Evolutionary conservation across 2,888 invertebrate genomes (phyloP), one percentile per base, ranked within the genome.

Genomic region (Protonemura montana): DNA sequence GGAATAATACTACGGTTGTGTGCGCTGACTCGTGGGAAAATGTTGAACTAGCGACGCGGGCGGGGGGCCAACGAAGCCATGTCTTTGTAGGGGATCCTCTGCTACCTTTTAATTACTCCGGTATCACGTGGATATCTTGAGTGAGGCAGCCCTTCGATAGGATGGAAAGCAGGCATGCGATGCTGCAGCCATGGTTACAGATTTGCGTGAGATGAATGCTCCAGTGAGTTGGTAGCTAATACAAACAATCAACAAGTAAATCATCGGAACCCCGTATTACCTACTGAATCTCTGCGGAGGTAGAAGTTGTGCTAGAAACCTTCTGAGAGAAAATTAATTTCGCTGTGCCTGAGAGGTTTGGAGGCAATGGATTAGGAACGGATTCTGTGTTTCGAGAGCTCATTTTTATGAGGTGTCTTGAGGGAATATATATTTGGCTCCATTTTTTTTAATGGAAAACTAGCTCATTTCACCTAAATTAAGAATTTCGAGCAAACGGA

Each of bases 201-300:
- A 59, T 59, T 59, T 59, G 59, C 59, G 59, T 21, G 59, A 10
- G 21, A 59, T 59, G 59, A 59, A 59, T 59, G 59, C 59, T 59
- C 59, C 16, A 59, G 59, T 59, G 59, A 59, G 59, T 59, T 59
- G 21, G 6, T 59, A 16, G 59, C 59, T 59, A 59, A 13, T 59
- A 59, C 59, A 59, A 59, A 59, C 59, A 59, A 59, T 59, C 59
- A 59, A 59, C 59, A 59, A 59, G 59, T 59, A 59, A 59, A 59
- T 59, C 13, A 59, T 59, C 59, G 59, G 59, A 10, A 13, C 13
- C 21, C 6, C 35, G 35, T 35, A 35, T 35, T 35, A 35, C 35
- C 35, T 6, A 10, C 59, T 59, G 59, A 21, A 13, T 59, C 2
- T 21, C 3, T 59, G 3, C 1, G 59, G 21, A 59, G 59, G 59